Conservation (phyloP, 2,797 vertebrate genomes). For the Molossus molossus region DNA sequence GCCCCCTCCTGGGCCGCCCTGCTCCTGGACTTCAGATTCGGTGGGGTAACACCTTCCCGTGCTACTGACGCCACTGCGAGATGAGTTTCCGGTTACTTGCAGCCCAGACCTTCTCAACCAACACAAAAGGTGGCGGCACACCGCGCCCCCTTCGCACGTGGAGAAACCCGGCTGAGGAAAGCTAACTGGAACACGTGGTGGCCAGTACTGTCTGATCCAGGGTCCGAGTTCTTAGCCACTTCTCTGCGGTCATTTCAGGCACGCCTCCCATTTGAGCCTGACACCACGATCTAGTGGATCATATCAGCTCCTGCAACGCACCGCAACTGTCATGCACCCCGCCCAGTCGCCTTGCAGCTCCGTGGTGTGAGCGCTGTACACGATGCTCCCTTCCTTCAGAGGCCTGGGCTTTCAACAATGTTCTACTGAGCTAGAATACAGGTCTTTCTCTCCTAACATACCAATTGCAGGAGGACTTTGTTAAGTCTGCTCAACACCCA, state of each 20-base stretch:
- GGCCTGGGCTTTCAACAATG: background rate
- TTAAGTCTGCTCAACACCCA: background rate
- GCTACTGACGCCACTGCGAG: rapidly evolving
- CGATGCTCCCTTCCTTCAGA: background rate
- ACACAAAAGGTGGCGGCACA: background rate
- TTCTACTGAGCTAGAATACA: background rate
- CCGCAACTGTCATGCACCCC: background rate
- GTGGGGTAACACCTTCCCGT: background rate
- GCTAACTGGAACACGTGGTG: rapidly evolving
- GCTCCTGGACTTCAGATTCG: background rate
- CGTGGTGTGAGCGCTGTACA: background rate
- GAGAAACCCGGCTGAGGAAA: background rate
- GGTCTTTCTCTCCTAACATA: background rate
- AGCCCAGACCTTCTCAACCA: background rate
- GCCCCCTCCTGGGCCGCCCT: rapidly evolving
- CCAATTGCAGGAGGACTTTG: background rate
- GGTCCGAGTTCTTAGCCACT: background rate
- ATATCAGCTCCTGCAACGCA: background rate
- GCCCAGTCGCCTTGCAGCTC: background rate
- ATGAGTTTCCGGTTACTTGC: background rate
- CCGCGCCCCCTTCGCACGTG: no score
- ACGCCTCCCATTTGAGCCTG: background rate
- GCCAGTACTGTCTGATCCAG: background rate
- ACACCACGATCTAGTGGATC: background rate
- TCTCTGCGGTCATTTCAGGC: background rate